Base-by-base conservation (phyloP, 2,113 vertebrate genomes). In the Pituophis catenifer region DNA sequence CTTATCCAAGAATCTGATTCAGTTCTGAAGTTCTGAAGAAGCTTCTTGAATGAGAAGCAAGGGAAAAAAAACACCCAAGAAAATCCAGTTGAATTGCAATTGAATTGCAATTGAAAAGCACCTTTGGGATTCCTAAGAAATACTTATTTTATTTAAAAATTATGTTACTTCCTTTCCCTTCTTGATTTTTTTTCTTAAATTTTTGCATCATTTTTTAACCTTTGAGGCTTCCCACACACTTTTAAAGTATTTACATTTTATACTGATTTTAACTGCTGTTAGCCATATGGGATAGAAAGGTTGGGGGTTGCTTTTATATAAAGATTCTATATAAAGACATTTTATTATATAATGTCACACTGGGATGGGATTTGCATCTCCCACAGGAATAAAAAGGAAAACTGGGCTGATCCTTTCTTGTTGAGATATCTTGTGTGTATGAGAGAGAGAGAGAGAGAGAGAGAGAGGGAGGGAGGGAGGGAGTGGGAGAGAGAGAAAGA, bases 381-480 rank as follows among this genome's bases (percentile, higher is more conserved):
- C 26, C 62, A n/a, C 29, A 6, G 13, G 29, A 70, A 70, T 70
- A 33, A n/a, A 70, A 70, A 70, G 3, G 29, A n/a, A 70, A 70
- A 12, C 13, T 70, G 4, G 62, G 29, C 4, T 70, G 62, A 70
- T 12, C 29, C 29, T n/a, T 70, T 70, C 29, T 70, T 29, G 23
- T 24, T 9, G 23, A 59, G 21, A 59, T 59, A 59, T 59, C 23
- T 59, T 59, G 1, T 9, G 38, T 44, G 38, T 44, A 44, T 44
- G 38, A 44, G 38, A 44, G 38, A 44, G 38, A 38, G 38, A 44
- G 38, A 44, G 38, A 44, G 2, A 59, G 1, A 62, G 0, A 12
- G 3, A n/a, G 26, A 3, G 0, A 12, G 3, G 13, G 26, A 3
- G 59, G 11, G 9, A 0, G 26, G 13, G 62, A 1, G 26, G 11